These are phyloP conservation scores for Rhinoraja longicauda DNA, from an alignment of 2,797 vertebrate genomes.

Conservation along the genomic window DNA sequence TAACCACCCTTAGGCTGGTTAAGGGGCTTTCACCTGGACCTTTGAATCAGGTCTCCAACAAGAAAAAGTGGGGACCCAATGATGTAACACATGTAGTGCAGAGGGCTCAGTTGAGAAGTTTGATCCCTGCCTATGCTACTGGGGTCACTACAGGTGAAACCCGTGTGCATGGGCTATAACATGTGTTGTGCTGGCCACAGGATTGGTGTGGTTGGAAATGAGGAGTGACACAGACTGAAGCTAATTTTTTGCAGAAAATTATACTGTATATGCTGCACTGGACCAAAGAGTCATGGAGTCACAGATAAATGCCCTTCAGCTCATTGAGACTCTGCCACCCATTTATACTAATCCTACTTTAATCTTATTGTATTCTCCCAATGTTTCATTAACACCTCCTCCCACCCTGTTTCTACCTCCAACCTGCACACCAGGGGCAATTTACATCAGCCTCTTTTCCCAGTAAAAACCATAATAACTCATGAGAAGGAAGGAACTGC, in stretches of 20 bases:
- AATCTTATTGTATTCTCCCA: too few species aligned
- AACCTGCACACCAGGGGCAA: too few species aligned
- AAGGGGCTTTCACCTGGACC: not conserved
- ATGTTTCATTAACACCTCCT: too few species aligned
- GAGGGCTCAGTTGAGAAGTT: not conserved
- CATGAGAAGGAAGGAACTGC: too few species aligned
- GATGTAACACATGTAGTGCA: not conserved
- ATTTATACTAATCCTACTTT: too few species aligned
- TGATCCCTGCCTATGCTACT: not conserved
- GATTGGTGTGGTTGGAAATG: not conserved
- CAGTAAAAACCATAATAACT: too few species aligned
- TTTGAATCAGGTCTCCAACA: not conserved
- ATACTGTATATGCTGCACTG: too few species aligned
- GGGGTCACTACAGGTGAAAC: not conserved
- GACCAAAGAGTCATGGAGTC: not conserved
- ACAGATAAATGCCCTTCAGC: not conserved
- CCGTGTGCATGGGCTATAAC: too few species aligned
- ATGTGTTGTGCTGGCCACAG: too few species aligned
- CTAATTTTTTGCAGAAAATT: too few species aligned
- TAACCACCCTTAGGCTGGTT: not conserved
- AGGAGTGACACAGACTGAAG: not conserved
- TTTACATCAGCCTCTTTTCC: too few species aligned
- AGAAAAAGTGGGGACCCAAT: not conserved
- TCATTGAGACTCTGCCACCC: not conserved
- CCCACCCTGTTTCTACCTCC: too few species aligned